Base-by-base conservation (phyloP, 2,113 vertebrate genomes). In the Sitta europaea region DNA sequence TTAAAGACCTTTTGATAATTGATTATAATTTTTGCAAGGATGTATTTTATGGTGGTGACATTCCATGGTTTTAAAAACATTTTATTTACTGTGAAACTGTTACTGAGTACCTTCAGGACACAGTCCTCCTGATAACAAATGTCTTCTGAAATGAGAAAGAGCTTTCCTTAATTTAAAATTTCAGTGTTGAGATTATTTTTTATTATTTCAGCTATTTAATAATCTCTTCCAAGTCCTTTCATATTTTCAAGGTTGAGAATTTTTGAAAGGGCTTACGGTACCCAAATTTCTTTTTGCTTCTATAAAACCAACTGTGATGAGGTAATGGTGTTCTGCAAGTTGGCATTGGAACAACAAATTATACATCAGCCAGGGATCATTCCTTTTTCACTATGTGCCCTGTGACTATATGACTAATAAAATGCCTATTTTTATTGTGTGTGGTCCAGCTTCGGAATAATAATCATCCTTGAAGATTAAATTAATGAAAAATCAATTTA, bases 401-500 rank as follows among this genome's bases (percentile, higher is more conserved):
- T 93, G 76, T 67, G 75, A 83, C 93, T 92, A 38, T 73, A 80
- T 78, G 79, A 93, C 75, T 96, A 94, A 96, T 88, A 90, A 92
- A 96, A 96, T 92, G 79, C 40, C 53, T 92, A 29, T 90, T 96
- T 96, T 96, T 95, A 93, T 92, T 94, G 72, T 96, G 88, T 93
- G 79, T 90, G 72, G 90, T 93, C 94, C 75, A 61, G 75, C 82
- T 92, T 96, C 88, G 83, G 93, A 97, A 95, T 97, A 92, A 93
- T 94, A 96, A 96, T 94, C 53, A 88, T 58, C 67, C 75, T 73
- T 43, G 61, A 83, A 91, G 61, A 89, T 90, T 92, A 90, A 95
- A 94, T 96, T 92, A 96, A 94, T 96, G 96, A 97, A 97, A 96
- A 96, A 97, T 96, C 85, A 97, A 95, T 96, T 94, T 90, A 84